These are phyloP conservation scores for Myripristis jacobus DNA, from an alignment of 2,797 vertebrate species.

Conservation along the genomic window DNA sequence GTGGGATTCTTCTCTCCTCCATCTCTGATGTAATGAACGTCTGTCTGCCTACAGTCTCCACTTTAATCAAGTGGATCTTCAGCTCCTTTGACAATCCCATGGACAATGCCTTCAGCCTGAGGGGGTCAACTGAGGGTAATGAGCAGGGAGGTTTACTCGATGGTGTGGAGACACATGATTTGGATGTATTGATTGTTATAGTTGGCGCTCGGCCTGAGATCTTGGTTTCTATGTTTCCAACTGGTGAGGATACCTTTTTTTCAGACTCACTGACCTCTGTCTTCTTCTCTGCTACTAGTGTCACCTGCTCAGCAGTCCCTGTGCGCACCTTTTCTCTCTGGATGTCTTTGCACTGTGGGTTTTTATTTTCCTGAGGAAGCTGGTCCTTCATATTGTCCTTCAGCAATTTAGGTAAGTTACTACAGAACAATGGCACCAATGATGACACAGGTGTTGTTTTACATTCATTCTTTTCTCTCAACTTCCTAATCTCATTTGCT, in stretches of 20 bases:
- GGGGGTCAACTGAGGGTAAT: constrained; percentile 79
- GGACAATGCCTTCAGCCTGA: constrained; percentile 87
- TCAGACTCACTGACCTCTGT: constrained; percentile 49
- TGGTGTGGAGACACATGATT: constrained; percentile 36
- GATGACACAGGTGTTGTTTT: constrained; percentile 37
- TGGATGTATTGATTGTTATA: constrained; percentile 54
- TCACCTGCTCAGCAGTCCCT: constrained; percentile 41
- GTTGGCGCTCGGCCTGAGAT: constrained; percentile 38
- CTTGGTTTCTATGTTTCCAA: constrained; percentile 31
- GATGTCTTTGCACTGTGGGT: constrained; percentile 73
- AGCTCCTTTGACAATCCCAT: constrained; percentile 90
- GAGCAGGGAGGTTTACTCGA: constrained; percentile 51
- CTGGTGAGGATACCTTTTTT: constrained; percentile 35
- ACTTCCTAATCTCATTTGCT: constrained; percentile 41
- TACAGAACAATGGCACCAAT: constrained; percentile 41
- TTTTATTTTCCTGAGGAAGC: constrained; percentile 81
- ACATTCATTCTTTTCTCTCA: constrained; percentile 39
- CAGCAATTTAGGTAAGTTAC: constrained; percentile 54
- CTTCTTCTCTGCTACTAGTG: constrained; percentile 33
- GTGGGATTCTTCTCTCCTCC: constrained; percentile 81
- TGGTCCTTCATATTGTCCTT: constrained; percentile 77
- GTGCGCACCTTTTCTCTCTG: constrained; percentile 71
- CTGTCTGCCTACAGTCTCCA: constrained; percentile 86
- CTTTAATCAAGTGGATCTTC: constrained; percentile 89
- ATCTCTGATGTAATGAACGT: constrained; percentile 89